These are phyloP conservation scores for Psittacula echo DNA, from an alignment of 2,797 vertebrate species.

Conservation along the genomic window DNA sequence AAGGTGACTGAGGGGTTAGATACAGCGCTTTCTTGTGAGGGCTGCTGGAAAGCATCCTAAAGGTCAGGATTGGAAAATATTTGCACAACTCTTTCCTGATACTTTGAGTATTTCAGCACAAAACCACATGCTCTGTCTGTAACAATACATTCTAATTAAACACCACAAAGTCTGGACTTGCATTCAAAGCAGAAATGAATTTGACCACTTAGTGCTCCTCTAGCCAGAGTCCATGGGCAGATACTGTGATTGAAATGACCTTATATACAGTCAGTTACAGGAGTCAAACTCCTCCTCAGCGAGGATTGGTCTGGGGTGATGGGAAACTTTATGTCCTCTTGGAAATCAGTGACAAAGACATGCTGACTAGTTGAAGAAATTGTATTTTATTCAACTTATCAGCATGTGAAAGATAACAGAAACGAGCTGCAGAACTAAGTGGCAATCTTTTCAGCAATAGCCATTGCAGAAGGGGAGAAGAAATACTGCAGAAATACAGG, in stretches of 20 bases:
- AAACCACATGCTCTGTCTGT: not conserved
- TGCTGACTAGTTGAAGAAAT: not conserved
- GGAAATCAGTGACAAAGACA: slow-evolving; percentile 20
- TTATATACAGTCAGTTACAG: not conserved
- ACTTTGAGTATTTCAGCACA: not conserved
- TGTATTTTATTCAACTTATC: slow-evolving; percentile 48
- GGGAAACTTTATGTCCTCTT: not conserved
- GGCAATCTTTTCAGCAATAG: not conserved
- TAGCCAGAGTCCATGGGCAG: not conserved
- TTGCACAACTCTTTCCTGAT: not conserved
- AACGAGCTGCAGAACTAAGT: not conserved
- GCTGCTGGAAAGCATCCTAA: not conserved
- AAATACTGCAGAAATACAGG: not conserved
- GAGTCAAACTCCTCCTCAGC: not conserved
- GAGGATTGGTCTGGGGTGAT: not conserved
- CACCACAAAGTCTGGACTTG: not conserved
- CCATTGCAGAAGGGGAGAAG: not conserved
- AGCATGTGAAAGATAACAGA: slow-evolving; percentile 24
- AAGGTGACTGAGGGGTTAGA: accelerated
- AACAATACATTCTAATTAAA: not conserved
- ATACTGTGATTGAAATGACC: slow-evolving; percentile 40
- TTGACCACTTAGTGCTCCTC: not conserved
- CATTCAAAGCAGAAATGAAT: slow-evolving; percentile 1
- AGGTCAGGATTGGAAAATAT: not conserved
- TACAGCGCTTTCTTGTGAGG: accelerated